Percentiles rank a stretch among this genome's conserved stretches.
These are phyloP conservation scores for Therioaphis trifolii DNA, from an alignment of 2,888 invertebrate species.

Conservation along the genomic window DNA sequence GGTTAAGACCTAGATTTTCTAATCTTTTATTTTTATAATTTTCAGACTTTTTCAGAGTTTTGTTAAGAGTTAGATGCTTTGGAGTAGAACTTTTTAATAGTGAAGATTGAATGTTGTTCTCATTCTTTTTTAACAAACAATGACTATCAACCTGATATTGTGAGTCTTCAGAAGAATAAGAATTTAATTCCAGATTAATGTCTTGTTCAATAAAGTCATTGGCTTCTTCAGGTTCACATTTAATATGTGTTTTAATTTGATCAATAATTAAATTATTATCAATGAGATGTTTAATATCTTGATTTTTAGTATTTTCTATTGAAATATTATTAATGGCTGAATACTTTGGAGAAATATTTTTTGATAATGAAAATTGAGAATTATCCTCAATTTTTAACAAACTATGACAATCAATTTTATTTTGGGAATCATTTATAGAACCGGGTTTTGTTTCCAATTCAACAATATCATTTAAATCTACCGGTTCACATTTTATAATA, in stretches of 20 bases:
- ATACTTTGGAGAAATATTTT: neutral
- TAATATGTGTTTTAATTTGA: neutral
- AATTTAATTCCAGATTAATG: no score
- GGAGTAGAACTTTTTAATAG: no score
- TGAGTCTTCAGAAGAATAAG: no score
- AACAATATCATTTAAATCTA: neutral
- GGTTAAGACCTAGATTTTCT: no score
- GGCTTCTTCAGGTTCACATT: no score
- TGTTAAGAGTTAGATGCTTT: no score
- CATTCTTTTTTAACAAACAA: no score
- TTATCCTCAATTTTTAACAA: neutral
- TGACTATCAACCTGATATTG: no score
- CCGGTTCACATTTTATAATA: constrained; percentile 26
- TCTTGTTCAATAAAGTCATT: no score
- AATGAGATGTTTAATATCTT: neutral
- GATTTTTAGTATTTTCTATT: neutral
- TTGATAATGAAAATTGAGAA: neutral
- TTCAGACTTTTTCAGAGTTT: no score
- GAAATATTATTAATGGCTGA: neutral
- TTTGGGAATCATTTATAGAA: neutral
- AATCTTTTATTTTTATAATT: no score
- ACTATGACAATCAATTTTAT: neutral
- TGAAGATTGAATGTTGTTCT: no score
- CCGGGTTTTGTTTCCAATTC: neutral
- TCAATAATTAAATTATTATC: neutral